These are phyloP conservation scores for Circaetus gallicus DNA, from an alignment of 2,113 vertebrate species.

Conservation along the genomic window DNA sequence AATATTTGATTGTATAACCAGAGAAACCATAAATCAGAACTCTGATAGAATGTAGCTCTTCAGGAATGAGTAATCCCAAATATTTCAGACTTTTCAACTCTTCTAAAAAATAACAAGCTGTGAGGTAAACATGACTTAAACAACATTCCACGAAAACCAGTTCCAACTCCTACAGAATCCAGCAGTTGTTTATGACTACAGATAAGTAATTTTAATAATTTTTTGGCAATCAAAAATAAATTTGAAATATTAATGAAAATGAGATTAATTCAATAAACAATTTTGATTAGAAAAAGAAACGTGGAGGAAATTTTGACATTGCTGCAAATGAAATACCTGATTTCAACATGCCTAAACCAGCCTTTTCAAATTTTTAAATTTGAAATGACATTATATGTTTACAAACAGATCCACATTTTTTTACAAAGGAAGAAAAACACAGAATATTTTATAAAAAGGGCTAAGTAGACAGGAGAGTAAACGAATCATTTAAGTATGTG, in stretches of 20 bases:
- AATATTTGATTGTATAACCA: not conserved
- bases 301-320: not conserved
- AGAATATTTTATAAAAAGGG: not conserved
- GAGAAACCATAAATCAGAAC: not conserved
- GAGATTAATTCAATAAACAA: rapidly evolving
- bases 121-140: not conserved
- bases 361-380: not conserved
- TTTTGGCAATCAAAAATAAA: not conserved
- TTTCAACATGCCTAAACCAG: not conserved
- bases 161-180: not conserved
- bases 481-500: not conserved
- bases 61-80: not conserved
- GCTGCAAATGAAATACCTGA: not conserved
- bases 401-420: not conserved
- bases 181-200: not conserved
- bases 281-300: not conserved
- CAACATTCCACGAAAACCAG: not conserved
- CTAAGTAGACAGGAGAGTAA: not conserved
- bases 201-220: not conserved
- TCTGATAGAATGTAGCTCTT: not conserved
- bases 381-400: not conserved
- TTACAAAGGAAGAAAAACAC: not conserved
- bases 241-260: not conserved
- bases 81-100: not conserved
- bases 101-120: not conserved